These are phyloP conservation scores for Caligus rogercresseyi DNA, from an alignment of 1,140 invertebrate species.

Conservation along the genomic window DNA sequence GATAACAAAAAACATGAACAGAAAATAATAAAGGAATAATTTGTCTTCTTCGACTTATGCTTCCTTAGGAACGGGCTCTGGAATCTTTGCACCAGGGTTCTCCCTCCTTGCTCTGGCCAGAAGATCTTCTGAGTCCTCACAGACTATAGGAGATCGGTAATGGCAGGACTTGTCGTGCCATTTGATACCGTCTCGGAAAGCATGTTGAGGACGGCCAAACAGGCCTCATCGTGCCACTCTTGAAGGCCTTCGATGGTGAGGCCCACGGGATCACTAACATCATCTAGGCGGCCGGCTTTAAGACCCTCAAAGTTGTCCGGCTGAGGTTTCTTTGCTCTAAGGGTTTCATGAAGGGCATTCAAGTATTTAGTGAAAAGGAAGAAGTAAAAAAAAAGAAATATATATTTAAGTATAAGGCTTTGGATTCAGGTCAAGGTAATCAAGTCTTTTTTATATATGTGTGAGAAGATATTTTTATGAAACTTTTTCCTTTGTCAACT, in stretches of 20 bases:
- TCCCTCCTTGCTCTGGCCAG: background rate
- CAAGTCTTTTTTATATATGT: background rate
- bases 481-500: too few relatives aligned
- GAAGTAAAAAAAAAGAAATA: background rate
- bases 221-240: slow-evolving; percentile 43
- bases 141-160: slow-evolving; percentile 32
- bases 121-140: slow-evolving; percentile 15
- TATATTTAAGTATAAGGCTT: too few relatives aligned
- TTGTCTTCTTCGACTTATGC: too few relatives aligned
- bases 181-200: slow-evolving; percentile 65
- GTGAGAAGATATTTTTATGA: too few relatives aligned
- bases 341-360: background rate
- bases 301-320: slow-evolving; percentile 55
- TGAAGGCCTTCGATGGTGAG: slow-evolving; percentile 20
- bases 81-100: slow-evolving; percentile 10
- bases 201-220: slow-evolving; percentile 57
- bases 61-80: slow-evolving; percentile 4
- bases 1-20: too few relatives aligned
- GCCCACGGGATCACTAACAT: slow-evolving; percentile 13
- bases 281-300: slow-evolving; percentile 7
- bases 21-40: too few relatives aligned
- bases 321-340: slow-evolving; percentile 35
- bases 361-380: too few relatives aligned
- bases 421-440: background rate
- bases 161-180: slow-evolving; percentile 73